These are phyloP conservation scores for Montipora capricornis DNA, from an alignment of 64 coral and sea anemone species.

Conservation along the genomic window DNA sequence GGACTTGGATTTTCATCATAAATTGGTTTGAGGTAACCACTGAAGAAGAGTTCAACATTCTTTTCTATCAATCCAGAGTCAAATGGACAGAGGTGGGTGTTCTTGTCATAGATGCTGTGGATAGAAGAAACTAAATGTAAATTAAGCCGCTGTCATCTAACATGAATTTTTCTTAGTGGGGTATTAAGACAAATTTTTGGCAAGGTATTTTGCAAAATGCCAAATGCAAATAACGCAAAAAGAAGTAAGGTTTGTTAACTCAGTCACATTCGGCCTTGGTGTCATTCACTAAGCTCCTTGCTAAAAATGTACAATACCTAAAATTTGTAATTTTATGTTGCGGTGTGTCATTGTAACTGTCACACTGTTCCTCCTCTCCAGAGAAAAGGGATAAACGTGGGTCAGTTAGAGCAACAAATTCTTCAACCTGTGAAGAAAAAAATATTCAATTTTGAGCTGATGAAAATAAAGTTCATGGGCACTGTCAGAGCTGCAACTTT, in stretches of 20 bases:
- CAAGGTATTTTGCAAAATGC: too few species aligned
- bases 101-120: constrained; percentile 97
- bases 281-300: neutral
- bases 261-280: neutral
- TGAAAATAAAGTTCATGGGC: neutral
- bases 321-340: constrained; percentile 99
- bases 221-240: too few species aligned
- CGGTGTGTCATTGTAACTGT: constrained; percentile 95
- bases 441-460: neutral
- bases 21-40: constrained; percentile 97
- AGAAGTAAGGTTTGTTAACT: too few species aligned
- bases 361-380: constrained; percentile 90
- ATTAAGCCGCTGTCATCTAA: too few species aligned
- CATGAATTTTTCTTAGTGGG: too few species aligned
- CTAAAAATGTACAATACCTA: constrained; percentile 65
- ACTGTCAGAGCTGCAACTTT: neutral
- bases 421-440: constrained; percentile 79
- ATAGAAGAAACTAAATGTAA: too few species aligned
- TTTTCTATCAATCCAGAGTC: constrained; percentile 97
- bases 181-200: too few species aligned
- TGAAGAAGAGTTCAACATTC: constrained; percentile 92
- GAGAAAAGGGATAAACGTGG: constrained; percentile 91
- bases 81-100: constrained; percentile 94
- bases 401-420: constrained; percentile 93
- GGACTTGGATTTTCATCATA: constrained; percentile 96